Conservation (phyloP, 2,888 invertebrate genomes). For the Clusia tigrina region DNA sequence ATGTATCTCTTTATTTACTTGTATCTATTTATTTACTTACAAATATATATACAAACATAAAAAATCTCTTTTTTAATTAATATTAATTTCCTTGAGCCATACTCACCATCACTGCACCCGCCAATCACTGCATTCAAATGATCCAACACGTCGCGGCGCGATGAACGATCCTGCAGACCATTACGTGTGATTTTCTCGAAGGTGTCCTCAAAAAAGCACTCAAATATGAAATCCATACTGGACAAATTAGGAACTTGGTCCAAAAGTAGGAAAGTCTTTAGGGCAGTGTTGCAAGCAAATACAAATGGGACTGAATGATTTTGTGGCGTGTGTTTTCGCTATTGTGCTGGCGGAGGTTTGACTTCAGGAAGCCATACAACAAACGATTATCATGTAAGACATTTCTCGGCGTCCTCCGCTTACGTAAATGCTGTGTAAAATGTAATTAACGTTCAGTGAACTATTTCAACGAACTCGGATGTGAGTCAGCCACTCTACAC, state of each 20-base stretch:
- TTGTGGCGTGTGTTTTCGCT: not conserved
- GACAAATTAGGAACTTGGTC: not conserved
- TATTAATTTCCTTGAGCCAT: not conserved
- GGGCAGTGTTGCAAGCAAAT: conserved; percentile 24
- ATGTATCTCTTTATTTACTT: too few species aligned
- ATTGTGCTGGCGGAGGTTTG: not conserved
- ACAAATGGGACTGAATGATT: conserved; percentile 21
- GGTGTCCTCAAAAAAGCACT: conserved; percentile 80
- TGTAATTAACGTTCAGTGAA: too few species aligned
- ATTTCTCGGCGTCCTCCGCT: too few species aligned
- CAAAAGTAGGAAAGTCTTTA: not conserved
- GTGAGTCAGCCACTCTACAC: too few species aligned
- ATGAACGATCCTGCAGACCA: conserved; percentile 75
- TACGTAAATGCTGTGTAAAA: too few species aligned
- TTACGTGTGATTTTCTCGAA: conserved; percentile 77
- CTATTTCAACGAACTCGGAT: too few species aligned
- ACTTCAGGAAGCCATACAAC: conserved; percentile 4
- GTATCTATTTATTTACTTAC: too few species aligned
- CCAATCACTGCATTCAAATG: conserved; percentile 81
- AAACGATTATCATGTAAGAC: too few species aligned
- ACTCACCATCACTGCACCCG: conserved; percentile 69
- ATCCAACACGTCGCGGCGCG: conserved; percentile 76
- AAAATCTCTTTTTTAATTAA: too few species aligned
- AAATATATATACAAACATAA: too few species aligned
- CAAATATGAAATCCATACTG: conserved; percentile 79